Base-by-base conservation (phyloP, 2,113 vertebrate genomes). In the Percopsis transmontana region DNA sequence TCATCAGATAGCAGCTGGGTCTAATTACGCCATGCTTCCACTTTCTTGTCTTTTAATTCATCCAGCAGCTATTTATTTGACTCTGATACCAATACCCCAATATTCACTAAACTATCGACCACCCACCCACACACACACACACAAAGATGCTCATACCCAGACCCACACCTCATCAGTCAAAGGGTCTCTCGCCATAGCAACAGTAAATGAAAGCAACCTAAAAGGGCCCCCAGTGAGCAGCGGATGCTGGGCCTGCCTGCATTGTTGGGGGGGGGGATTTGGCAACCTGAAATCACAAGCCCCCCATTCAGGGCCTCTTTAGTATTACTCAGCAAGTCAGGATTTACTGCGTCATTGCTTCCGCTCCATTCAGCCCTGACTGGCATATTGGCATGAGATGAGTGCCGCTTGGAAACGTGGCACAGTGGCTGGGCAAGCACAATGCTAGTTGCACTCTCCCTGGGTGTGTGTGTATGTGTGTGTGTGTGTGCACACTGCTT, bases 241-340 rank as follows among this genome's bases (percentile, higher is more conserved):
- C 80, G 88, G 87, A 87, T 88, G 87, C 88, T 88, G 80, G 85
- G 74, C 73, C 83, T 83, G 85, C 71, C 84, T 86, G 81, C 84
- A 90, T 88, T 89, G 91, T 88, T 81, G 83, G 81, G 82, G 19
- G 48, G 77, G 85, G 84, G 85, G 84, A 86, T 88, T 83, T 90
- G 90, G 87, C 88, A 90, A 90, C 86, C 88, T 89, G 86, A 88
- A 90, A 90, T 92, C 89, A 92, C 89, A 90, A 85, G 78, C 87
- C 77, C 66, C 70, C 88, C 83, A 91, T 92, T 91, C 88, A 90
- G 76, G 72, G 72, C 81, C 85, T 88, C 82, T 88, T 91, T 87
- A 85, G 84, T 90, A 90, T 91, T 92, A 90, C 90, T 91, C 90
- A 91, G 91, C 90, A 91, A 87, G 90, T 92, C 87, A 85, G 89